These are phyloP conservation scores for Beris morrisii DNA, from an alignment of 2,888 invertebrate species.

Conservation along the genomic window DNA sequence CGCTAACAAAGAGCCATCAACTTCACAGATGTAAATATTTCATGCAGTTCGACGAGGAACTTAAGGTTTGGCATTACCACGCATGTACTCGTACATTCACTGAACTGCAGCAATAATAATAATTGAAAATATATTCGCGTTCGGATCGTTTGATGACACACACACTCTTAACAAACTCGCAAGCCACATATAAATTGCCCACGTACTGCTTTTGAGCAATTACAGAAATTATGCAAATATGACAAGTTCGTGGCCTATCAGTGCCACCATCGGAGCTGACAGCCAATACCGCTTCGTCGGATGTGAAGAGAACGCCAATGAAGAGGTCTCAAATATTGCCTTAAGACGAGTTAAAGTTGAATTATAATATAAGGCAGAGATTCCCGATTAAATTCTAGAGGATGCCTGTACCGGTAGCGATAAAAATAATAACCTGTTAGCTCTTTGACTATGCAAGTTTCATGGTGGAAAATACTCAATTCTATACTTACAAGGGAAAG, in stretches of 20 bases:
- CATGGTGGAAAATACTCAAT: too few relatives aligned
- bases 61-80: too few relatives aligned
- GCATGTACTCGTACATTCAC: not conserved
- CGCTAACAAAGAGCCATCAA: slow-evolving; percentile 13
- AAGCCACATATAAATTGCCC: too few relatives aligned
- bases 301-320: slow-evolving; percentile 29
- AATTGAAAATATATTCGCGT: slow-evolving; percentile 28
- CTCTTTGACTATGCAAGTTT: too few relatives aligned
- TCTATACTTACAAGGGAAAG: too few relatives aligned
- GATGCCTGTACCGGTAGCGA: too few relatives aligned
- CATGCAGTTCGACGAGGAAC: too few relatives aligned
- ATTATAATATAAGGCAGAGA: too few relatives aligned
- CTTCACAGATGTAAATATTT: not conserved
- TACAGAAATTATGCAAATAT: slow-evolving; percentile 32
- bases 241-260: slow-evolving; percentile 32
- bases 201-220: slow-evolving; percentile 28
- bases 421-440: too few relatives aligned
- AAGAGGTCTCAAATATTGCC: not conserved
- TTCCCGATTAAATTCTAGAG: too few relatives aligned
- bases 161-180: not conserved
- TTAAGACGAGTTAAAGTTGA: too few relatives aligned
- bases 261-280: slow-evolving; percentile 31
- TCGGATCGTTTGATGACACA: slow-evolving; percentile 15
- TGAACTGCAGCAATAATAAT: slow-evolving; percentile 3
- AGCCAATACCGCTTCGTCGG: slow-evolving; percentile 25